Percentiles rank a stretch among this genome's conserved stretches.
phyloP scores from a whole-genome alignment of 2,113 vertebrate species.

The Ammodramus savannarum region DNA sequence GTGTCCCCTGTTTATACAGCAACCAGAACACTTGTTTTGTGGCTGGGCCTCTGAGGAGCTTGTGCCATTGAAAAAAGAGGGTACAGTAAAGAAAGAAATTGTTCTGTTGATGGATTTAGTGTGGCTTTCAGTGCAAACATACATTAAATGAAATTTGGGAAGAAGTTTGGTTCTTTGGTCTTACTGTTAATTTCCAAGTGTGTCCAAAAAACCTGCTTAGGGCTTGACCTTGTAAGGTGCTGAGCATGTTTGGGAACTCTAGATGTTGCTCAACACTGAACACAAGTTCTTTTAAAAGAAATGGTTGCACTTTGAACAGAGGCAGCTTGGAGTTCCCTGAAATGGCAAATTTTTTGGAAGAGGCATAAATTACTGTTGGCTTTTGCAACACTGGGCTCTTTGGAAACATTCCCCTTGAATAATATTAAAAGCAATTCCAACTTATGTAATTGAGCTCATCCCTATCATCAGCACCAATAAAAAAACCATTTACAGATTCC shows the following conservation, averaged over 20 bases:
- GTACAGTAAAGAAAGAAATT: background rate
- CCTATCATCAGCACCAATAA: constrained; percentile 43
- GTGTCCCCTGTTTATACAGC: background rate
- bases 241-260: background rate
- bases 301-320: background rate
- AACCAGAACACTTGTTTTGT: background rate
- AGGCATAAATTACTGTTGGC: background rate
- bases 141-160: background rate
- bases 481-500: constrained; percentile 12
- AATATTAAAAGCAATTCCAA: constrained; percentile 26
- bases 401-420: constrained; percentile 30
- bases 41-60: background rate
- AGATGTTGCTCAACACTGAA: background rate
- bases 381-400: background rate
- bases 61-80: background rate
- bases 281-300: background rate
- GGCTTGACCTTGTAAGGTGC: background rate
- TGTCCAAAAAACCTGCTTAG: background rate
- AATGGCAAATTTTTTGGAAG: background rate
- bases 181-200: background rate
- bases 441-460: constrained; percentile 55
- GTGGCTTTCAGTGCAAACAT: background rate
- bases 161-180: background rate
- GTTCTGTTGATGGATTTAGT: background rate
- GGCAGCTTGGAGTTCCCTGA: background rate